A percentile compares a stretch with the other conserved stretches of the same genome.
Conservation (phyloP, 1,140 invertebrate species). For the Drosophila varians region DNA sequence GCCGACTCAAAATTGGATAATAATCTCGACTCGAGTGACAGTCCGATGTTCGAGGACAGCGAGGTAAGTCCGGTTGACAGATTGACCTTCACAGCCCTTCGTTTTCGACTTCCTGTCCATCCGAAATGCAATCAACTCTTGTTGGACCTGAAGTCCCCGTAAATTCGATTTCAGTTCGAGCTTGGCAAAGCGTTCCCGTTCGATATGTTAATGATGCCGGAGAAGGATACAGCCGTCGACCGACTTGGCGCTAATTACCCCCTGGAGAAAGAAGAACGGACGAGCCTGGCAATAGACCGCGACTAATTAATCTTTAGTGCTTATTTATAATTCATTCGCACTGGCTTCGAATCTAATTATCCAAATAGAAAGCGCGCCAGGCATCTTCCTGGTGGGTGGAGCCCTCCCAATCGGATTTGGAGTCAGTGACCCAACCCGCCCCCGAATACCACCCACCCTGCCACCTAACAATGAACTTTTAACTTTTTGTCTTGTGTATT, state of each 20-base stretch:
- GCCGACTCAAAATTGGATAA: conserved; percentile 83
- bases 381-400: background rate
- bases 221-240: background rate
- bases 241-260: conserved; percentile 35
- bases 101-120: too few species aligned
- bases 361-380: conserved; percentile 53
- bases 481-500: conserved; percentile 75
- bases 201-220: conserved; percentile 52
- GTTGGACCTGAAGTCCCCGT: conserved; percentile 37
- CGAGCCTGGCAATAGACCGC: conserved; percentile 12
- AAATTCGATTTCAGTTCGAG: conserved; percentile 44
- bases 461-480: conserved; percentile 75
- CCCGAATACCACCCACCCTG: background rate
- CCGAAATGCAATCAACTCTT: conserved; percentile 46
- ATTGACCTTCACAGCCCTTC: background rate
- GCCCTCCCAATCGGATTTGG: conserved; percentile 14
- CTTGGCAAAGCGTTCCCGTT: conserved; percentile 1
- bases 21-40: conserved; percentile 82
- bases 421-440: conserved; percentile 61
- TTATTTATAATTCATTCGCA: conserved; percentile 75
- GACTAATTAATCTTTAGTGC: conserved; percentile 75
- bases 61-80: conserved; percentile 74
- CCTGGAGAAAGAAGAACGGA: conserved; percentile 8
- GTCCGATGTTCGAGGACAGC: conserved; percentile 83
- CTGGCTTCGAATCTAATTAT: conserved; percentile 70